Evolutionary conservation across 37 sponge, comb jelly and placozoan genomes (phyloP).

Genomic region (Ianthella basta): DNA sequence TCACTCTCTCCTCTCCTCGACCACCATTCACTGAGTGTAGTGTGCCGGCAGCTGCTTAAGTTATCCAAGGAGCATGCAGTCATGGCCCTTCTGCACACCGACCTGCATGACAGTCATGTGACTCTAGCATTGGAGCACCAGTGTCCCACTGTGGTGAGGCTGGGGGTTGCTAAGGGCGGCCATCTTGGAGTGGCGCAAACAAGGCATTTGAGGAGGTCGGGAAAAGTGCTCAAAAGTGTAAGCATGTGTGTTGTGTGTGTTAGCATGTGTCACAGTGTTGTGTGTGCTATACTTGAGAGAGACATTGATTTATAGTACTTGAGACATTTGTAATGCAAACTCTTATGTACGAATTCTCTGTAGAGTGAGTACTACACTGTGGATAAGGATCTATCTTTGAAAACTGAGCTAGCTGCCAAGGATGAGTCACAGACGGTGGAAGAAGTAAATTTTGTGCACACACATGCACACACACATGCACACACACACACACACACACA

Average conservation of each 20-base stretch:
- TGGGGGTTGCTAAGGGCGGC: background rate
- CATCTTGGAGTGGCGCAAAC: constrained; percentile 13
- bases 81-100: constrained; percentile 43
- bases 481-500: too few relatives aligned
- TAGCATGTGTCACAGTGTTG: background rate
- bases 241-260: background rate
- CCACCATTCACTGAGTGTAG: background rate
- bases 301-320: background rate
- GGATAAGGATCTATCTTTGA: constrained; percentile 30
- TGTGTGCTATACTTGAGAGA: too few relatives aligned
- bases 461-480: too few relatives aligned
- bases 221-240: constrained; percentile 63
- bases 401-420: background rate
- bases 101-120: constrained; percentile 57
- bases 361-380: constrained; percentile 21
- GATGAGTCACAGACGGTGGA: background rate
- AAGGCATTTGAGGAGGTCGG: constrained; percentile 55
- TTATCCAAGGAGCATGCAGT: background rate
- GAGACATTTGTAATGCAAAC: background rate
- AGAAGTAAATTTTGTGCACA: background rate
- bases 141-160: constrained; percentile 1
- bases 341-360: background rate
- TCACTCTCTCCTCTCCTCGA: constrained; percentile 37
- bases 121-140: background rate
- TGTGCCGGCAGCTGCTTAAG: constrained; percentile 32